Evolutionary conservation across 2,113 vertebrate species (phyloP).

Genomic region (Petroica traversi): DNA sequence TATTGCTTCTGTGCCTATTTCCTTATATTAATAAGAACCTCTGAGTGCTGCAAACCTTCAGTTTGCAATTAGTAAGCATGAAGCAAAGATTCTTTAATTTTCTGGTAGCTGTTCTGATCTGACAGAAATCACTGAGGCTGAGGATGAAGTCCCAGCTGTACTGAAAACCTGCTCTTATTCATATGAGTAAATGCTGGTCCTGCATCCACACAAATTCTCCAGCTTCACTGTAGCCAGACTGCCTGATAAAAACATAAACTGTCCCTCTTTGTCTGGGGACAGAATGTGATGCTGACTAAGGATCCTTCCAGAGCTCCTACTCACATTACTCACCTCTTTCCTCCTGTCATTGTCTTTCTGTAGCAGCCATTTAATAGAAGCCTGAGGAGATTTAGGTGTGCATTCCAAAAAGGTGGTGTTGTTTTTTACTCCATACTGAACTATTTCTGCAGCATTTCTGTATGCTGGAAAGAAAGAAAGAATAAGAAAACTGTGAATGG

Average conservation of each 20-base stretch:
- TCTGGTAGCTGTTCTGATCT: background rate
- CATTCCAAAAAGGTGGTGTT: slow-evolving; percentile 98
- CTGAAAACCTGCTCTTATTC: background rate
- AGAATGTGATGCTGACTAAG: background rate
- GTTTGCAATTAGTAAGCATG: background rate
- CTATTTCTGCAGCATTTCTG: slow-evolving; percentile 91
- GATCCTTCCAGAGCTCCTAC: background rate
- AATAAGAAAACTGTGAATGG: background rate
- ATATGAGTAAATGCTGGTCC: background rate
- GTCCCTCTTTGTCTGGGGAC: background rate
- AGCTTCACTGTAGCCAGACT: background rate
- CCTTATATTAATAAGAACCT: background rate
- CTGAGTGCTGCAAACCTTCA: background rate
- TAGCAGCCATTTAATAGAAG: slow-evolving; percentile 91
- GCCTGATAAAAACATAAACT: background rate
- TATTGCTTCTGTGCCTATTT: slow-evolving; percentile 22
- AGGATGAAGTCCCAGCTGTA: background rate
- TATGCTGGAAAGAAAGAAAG: slow-evolving; percentile 79
- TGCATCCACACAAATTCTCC: background rate
- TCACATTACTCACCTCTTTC: slow-evolving; percentile 87
- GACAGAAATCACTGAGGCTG: background rate
- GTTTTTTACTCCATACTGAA: slow-evolving; percentile 94
- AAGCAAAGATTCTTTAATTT: background rate
- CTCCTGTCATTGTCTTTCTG: slow-evolving; percentile 95
- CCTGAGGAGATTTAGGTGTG: slow-evolving; percentile 91